Evolutionary conservation across 2,797 vertebrate genomes (phyloP), one percentile per base, ranked within the genome.

Genomic region (Euthynnus affinis): DNA sequence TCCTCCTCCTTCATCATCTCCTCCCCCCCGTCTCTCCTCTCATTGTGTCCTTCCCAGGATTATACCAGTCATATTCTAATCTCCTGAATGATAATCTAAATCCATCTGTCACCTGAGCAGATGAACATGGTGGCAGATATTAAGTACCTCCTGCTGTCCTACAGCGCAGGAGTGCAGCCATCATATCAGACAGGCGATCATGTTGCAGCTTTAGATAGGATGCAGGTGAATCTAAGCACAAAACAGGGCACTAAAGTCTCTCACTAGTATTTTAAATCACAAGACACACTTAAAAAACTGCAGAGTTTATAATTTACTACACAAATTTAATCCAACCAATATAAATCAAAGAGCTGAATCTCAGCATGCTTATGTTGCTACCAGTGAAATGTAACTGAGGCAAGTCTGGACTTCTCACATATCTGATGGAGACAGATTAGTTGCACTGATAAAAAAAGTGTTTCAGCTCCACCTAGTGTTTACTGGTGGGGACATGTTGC

Each of bases 71-170:
- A 88, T 73, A 71, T 76, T 75, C 32, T 94, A 92, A 93, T 93
- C 89, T 83, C 61, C 37, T 69, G 52, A 79, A 74, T 78, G 74
- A 89, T 92, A 85, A 93, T 93, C 90, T 86, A 71, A 93, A 93
- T 93, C 93, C 91, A 74, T 86, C 83, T 87, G 90, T 91, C 88
- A 89, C 75, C 73, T 83, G 76, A 91, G 64, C 40, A 77, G 61
- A 80, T 60, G 44, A 76, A 89, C 71, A 84, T 37, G 57, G 56
- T 78, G 48, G 49, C 78, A 78, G 66, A 78, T 49, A 80, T 29
- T 76, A 68, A 88, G 57, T 53, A 74, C 55, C 66, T 78, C 25
- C 32, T 74, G 64, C 70, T 58, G 56, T 22, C 63, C 57, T 82
- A n/a, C 51, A 23, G 25, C 75, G 53, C 53, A 70, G 48, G 40